A percentile compares a stretch with the other conserved stretches of the same genome.
phyloP scores from a whole-genome alignment of 2,888 invertebrate genomes.

The Andrena dorsata region DNA sequence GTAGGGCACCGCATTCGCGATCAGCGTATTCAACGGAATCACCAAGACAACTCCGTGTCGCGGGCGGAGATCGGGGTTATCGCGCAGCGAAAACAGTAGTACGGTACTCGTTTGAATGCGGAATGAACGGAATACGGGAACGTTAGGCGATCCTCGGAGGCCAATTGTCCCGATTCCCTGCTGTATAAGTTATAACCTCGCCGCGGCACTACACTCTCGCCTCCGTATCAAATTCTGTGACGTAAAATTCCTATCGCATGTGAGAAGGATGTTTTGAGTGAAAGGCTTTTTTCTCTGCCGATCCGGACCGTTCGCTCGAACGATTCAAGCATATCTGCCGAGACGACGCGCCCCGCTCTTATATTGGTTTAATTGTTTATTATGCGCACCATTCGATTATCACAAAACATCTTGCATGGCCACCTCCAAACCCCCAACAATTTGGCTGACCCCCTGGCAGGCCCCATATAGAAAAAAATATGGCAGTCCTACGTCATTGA shows the following conservation, averaged over 20 bases:
- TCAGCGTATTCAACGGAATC: slow-evolving; percentile 63
- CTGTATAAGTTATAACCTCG: slow-evolving; percentile 64
- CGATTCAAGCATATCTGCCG: slow-evolving; percentile 69
- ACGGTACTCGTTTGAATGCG: slow-evolving; percentile 39
- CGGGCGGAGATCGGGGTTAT: slow-evolving; percentile 42
- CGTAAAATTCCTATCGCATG: slow-evolving; percentile 70
- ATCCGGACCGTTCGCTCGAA: slow-evolving; percentile 54
- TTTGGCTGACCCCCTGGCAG: slow-evolving; percentile 81
- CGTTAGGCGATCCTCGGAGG: slow-evolving; percentile 20
- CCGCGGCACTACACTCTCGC: slow-evolving; percentile 65
- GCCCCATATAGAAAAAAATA: slow-evolving; percentile 79
- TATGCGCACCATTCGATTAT: slow-evolving; percentile 80
- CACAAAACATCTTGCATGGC: slow-evolving; percentile 79
- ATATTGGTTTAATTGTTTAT: slow-evolving; percentile 74
- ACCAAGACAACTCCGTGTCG: slow-evolving; percentile 48
- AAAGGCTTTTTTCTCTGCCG: slow-evolving; percentile 61
- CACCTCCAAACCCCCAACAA: slow-evolving; percentile 79
- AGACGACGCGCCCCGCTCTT: slow-evolving; percentile 55
- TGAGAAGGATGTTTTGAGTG: slow-evolving; percentile 69
- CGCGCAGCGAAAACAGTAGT: slow-evolving; percentile 31
- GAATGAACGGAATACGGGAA: slow-evolving; percentile 28
- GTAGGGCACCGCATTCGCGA: slow-evolving; percentile 70
- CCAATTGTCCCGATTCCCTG: slow-evolving; percentile 60
- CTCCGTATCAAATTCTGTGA: slow-evolving; percentile 60
- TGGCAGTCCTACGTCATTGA: slow-evolving; percentile 78